Evolutionary conservation across 2,797 vertebrate species (phyloP).

Genomic region (Chiroxiphia lanceolata): DNA sequence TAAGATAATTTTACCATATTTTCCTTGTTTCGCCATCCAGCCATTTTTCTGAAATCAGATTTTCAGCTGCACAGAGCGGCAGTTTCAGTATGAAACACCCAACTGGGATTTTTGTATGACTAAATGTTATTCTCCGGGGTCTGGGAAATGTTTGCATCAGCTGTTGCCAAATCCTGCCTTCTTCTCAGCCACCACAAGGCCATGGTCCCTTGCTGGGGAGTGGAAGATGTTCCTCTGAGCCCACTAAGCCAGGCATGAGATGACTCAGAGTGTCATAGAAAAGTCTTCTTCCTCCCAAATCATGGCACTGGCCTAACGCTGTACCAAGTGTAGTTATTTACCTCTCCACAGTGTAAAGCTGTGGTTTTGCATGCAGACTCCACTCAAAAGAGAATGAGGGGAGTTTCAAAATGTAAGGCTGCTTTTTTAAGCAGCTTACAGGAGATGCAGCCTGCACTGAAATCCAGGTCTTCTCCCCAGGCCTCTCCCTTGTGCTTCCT

Average conservation of each 20-base stretch:
- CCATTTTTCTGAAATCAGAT: not conserved
- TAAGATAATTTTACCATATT: not conserved
- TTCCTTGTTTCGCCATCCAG: conserved; percentile 4
- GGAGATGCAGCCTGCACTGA: not conserved
- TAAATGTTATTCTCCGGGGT: not conserved
- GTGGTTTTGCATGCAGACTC: not conserved
- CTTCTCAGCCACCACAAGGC: not conserved
- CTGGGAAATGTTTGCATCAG: not conserved
- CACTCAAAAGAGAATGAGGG: not conserved
- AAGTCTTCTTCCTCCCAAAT: not conserved
- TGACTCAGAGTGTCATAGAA: not conserved
- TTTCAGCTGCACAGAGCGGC: not conserved
- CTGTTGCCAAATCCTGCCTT: not conserved
- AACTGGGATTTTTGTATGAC: conserved; percentile 11
- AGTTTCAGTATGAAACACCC: conserved; percentile 22
- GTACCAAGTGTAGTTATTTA: not conserved
- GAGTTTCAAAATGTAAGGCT: not conserved
- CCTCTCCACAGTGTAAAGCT: not conserved
- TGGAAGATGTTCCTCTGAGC: not conserved
- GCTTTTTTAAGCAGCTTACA: not conserved
- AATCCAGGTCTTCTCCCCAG: not conserved
- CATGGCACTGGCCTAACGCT: not conserved
- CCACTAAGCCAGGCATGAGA: not conserved
- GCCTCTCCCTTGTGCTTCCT: not conserved
- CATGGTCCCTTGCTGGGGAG: not conserved